These are phyloP conservation scores for Aphodius granarius DNA, from an alignment of 2,888 invertebrate genomes.

Conservation along the genomic window DNA sequence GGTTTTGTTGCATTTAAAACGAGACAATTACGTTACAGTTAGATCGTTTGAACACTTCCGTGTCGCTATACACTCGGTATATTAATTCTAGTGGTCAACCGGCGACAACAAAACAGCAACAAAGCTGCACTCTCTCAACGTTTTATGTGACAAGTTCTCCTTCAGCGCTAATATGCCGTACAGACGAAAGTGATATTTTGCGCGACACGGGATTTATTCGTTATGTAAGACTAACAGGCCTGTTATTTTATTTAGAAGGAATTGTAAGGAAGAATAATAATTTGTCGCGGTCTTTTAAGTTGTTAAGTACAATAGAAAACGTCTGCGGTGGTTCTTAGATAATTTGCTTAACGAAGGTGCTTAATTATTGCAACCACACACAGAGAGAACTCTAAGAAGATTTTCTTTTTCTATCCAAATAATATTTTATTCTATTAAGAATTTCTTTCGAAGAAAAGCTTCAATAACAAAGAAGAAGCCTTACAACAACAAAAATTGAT, in stretches of 20 bases:
- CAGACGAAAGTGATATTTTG: conserved; percentile 3
- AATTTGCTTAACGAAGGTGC: too few relatives aligned
- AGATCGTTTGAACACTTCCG: conserved; percentile 4
- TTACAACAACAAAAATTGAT: too few relatives aligned
- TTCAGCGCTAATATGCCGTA: background rate
- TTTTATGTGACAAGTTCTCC: conserved; percentile 3
- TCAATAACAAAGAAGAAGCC: too few relatives aligned
- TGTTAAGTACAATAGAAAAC: background rate
- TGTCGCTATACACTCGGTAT: conserved; percentile 6
- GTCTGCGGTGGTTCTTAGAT: too few relatives aligned
- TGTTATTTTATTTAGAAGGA: background rate
- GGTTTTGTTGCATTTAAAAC: background rate
- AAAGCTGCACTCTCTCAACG: background rate
- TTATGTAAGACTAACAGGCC: background rate
- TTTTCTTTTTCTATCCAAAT: too few relatives aligned
- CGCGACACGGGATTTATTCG: background rate
- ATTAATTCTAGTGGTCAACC: conserved; percentile 1
- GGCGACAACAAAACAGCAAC: background rate
- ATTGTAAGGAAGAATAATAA: background rate
- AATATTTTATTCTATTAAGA: too few relatives aligned
- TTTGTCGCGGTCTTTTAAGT: background rate
- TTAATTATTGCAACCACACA: too few relatives aligned
- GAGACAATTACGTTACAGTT: conserved; percentile 13
- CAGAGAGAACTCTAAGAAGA: too few relatives aligned
- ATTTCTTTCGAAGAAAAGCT: too few relatives aligned